A percentile compares a stretch with the other conserved stretches of the same genome.
phyloP scores from a whole-genome alignment of 2,888 invertebrate genomes.

The Drosophila quinaria region DNA sequence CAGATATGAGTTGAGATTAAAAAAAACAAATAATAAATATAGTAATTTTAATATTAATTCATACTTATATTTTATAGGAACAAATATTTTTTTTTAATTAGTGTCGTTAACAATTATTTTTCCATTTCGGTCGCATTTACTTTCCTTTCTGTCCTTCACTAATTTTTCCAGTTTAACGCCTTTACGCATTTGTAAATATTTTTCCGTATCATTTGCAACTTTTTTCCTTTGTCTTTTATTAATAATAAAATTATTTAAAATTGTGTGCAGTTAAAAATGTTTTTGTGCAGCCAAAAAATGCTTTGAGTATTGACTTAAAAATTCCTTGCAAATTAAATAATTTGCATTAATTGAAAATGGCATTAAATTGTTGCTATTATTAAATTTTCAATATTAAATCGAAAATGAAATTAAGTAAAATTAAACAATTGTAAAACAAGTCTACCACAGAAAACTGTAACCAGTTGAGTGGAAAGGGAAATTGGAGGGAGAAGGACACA shows the following conservation, averaged over 20 bases:
- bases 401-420: not conserved
- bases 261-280: not conserved
- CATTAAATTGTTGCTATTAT: not conserved
- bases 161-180: not conserved
- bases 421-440: not conserved
- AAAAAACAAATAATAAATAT: too few relatives aligned
- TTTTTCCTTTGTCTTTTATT: constrained; percentile 2
- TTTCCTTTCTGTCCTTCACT: not conserved
- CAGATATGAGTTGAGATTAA: not conserved
- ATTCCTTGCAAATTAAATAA: constrained; percentile 7
- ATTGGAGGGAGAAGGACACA: not conserved
- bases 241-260: constrained; percentile 1
- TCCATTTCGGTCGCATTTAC: too few relatives aligned
- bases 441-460: not conserved
- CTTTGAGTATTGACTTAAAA: constrained; percentile 6
- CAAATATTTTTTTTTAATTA: too few relatives aligned
- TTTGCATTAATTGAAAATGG: constrained; percentile 1
- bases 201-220: not conserved
- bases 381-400: not conserved
- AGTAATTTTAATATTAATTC: too few relatives aligned
- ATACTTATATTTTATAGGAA: too few relatives aligned
- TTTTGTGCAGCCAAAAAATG: constrained; percentile 11
- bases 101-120: too few relatives aligned
- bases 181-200: not conserved
- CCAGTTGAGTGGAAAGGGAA: not conserved